phyloP scores from a whole-genome alignment of 2,797 vertebrate species.

The Setipinna tenuifilis region DNA sequence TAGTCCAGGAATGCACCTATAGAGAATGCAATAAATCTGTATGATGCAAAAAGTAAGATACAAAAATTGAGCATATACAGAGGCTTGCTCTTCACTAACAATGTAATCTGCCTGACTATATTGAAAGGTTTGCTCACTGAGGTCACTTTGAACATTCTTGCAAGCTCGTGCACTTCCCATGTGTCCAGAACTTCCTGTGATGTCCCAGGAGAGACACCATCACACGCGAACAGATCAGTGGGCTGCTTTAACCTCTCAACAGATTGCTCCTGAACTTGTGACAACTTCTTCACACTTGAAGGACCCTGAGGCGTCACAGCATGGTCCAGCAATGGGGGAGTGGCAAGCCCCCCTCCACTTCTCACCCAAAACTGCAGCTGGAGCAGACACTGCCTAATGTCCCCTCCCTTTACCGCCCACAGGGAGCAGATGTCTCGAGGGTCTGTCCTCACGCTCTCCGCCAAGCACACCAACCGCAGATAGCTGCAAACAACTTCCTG shows the following conservation, averaged over 20 bases:
- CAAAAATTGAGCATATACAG: neutral
- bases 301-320: neutral
- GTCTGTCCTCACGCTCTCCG: conserved; percentile 78
- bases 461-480: conserved; percentile 86
- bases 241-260: neutral
- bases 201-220: conserved; percentile 78
- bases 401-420: conserved; percentile 76
- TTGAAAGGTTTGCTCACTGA: neutral
- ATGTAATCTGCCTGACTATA: neutral
- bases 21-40: conserved; percentile 60
- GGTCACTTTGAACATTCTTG: neutral
- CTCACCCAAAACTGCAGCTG: conserved; percentile 88
- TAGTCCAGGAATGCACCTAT: conserved; percentile 74
- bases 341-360: conserved; percentile 69
- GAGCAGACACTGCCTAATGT: conserved; percentile 86
- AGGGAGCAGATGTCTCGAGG: conserved; percentile 75
- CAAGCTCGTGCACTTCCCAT: conserved; percentile 68
- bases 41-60: neutral
- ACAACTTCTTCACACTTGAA: neutral
- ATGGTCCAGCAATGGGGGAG: neutral
- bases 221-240: conserved; percentile 60
- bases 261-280: conserved; percentile 15
- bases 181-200: conserved; percentile 67
- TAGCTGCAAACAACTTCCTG: conserved; percentile 84
- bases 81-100: neutral